Conservation (phyloP, 2,797 vertebrate species). For the Oreochromis grahami region DNA sequence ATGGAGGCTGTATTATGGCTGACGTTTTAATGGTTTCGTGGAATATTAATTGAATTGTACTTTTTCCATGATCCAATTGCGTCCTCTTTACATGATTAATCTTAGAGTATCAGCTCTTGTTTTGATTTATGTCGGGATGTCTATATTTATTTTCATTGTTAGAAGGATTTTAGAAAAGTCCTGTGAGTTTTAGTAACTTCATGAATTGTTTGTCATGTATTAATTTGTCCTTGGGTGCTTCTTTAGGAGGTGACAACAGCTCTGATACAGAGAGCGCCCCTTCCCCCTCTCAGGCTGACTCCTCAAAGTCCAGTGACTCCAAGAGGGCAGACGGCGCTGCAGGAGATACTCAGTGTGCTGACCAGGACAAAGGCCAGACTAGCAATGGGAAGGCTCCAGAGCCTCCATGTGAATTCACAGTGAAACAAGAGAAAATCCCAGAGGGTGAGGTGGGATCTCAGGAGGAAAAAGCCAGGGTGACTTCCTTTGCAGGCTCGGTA, state of each 20-base stretch:
- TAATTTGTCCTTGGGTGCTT: not conserved
- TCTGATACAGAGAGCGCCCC: conserved; percentile 98
- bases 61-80: not conserved
- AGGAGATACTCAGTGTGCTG: conserved; percentile 62
- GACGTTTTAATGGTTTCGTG: not conserved
- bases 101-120: not conserved
- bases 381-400: conserved; percentile 76
- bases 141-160: not conserved
- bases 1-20: not conserved
- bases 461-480: conserved; percentile 72
- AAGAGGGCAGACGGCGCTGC: conserved; percentile 71
- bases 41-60: not conserved
- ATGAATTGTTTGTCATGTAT: not conserved
- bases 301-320: conserved; percentile 79
- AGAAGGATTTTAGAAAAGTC: not conserved
- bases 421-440: conserved; percentile 82
- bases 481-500: conserved; percentile 74
- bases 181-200: not conserved
- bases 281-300: conserved; percentile 91
- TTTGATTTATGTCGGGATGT: not conserved
- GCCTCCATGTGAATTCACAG: conserved; percentile 75
- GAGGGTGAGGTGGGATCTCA: conserved; percentile 75
- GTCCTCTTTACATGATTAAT: not conserved
- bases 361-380: conserved; percentile 72
- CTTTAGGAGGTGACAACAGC: conserved; percentile 93